Percentiles rank a stretch among this genome's conserved stretches.
Evolutionary conservation across 2,888 invertebrate species (phyloP).

Genomic region (Orgyia antiqua): DNA sequence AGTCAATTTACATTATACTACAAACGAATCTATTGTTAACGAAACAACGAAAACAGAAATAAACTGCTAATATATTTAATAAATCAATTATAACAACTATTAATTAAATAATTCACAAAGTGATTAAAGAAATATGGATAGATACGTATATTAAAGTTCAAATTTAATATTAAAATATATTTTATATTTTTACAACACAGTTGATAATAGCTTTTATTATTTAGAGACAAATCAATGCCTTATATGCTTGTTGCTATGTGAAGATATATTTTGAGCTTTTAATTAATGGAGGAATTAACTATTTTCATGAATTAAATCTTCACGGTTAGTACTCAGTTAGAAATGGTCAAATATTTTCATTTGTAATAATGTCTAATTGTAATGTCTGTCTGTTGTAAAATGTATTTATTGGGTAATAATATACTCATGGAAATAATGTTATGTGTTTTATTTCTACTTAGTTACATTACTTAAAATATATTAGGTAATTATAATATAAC

Average conservation of each 20-base stretch:
- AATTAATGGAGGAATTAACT: constrained; percentile 27
- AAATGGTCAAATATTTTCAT: constrained; percentile 43
- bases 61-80: constrained; percentile 6
- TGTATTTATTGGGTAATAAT: constrained; percentile 75
- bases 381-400: constrained; percentile 74
- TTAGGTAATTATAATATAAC: neutral
- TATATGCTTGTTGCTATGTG: constrained; percentile 17
- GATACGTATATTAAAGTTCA: no score
- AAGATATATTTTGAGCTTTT: constrained; percentile 16
- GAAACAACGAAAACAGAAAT: constrained; percentile 27
- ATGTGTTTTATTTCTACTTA: constrained; percentile 30
- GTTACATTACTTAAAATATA: constrained; percentile 8
- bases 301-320: constrained; percentile 28
- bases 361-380: no score
- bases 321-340: constrained; percentile 35
- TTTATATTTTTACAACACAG: constrained; percentile 23
- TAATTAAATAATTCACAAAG: no score
- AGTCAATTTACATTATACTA: constrained; percentile 18
- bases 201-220: constrained; percentile 18
- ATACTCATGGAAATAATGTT: constrained; percentile 53
- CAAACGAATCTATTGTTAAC: constrained; percentile 19
- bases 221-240: constrained; percentile 30
- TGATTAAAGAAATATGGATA: no score
- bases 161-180: constrained; percentile 12
- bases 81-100: no score